Conservation (phyloP, 92 coral and sea anemone genomes). For the Virgularia gustaviana region DNA sequence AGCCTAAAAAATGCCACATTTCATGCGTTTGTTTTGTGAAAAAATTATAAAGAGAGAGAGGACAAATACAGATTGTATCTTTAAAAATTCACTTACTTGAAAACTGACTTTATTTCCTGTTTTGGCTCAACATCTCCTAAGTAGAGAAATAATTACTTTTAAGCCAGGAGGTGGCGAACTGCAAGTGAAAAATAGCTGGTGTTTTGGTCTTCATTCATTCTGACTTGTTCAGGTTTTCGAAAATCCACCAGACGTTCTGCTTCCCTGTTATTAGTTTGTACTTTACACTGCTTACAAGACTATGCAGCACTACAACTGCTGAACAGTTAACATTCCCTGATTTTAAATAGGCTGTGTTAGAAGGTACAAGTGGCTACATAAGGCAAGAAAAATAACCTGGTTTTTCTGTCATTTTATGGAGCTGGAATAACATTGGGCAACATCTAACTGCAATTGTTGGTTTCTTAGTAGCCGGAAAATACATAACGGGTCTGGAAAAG, state of each 20-base stretch:
- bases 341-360: too few relatives aligned
- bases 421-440: slow-evolving; percentile 80
- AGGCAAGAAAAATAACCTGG: not conserved
- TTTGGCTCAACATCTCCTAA: slow-evolving; percentile 12
- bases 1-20: slow-evolving; percentile 50
- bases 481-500: slow-evolving; percentile 75
- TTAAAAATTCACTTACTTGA: slow-evolving; percentile 60
- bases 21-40: not conserved
- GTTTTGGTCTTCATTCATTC: too few relatives aligned
- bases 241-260: too few relatives aligned
- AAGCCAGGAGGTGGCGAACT: too few relatives aligned
- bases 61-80: too few relatives aligned
- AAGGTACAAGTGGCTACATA: not conserved
- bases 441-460: slow-evolving; percentile 90
- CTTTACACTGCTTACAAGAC: too few relatives aligned
- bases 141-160: not conserved
- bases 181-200: too few relatives aligned
- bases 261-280: too few relatives aligned
- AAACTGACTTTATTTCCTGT: slow-evolving; percentile 24
- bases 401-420: slow-evolving; percentile 16
- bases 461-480: slow-evolving; percentile 85
- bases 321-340: too few relatives aligned
- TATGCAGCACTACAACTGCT: too few relatives aligned
- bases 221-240: too few relatives aligned
- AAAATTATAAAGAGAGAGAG: not conserved